A percentile compares a stretch with the other conserved stretches of the same genome.
These are phyloP conservation scores for Cryptotis parvus DNA, from an alignment of 2,113 vertebrate genomes.

Conservation along the genomic window DNA sequence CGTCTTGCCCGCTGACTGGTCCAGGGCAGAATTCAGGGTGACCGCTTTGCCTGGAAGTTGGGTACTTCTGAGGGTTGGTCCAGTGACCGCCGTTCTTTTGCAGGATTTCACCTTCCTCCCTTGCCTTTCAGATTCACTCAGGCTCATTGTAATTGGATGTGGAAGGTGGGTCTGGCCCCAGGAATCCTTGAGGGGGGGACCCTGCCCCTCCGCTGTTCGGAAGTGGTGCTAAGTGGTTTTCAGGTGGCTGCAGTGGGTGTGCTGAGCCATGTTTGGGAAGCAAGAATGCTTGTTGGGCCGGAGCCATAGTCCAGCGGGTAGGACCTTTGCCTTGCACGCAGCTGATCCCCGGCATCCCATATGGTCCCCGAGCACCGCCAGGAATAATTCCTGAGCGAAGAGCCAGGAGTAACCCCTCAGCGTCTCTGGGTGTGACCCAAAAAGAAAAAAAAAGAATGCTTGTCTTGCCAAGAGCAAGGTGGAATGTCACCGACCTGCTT, in stretches of 20 bases:
- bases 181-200: not conserved
- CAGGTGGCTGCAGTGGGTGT: not conserved
- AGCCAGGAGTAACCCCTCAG: too few relatives aligned
- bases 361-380: too few relatives aligned
- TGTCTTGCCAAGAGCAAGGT: constrained; percentile 66
- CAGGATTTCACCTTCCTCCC: not conserved
- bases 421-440: too few relatives aligned
- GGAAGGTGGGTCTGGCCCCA: not conserved
- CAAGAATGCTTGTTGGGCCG: constrained; percentile 24
- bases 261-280: constrained; percentile 67
- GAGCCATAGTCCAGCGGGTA: too few relatives aligned
- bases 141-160: not conserved
- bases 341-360: too few relatives aligned
- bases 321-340: too few relatives aligned
- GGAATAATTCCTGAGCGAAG: too few relatives aligned
- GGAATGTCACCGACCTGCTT: constrained; percentile 68
- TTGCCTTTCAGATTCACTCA: not conserved
- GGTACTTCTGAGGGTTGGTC: constrained; percentile 12
- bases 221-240: not conserved
- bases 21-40: not conserved
- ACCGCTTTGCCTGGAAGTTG: not conserved
- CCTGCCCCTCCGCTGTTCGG: not conserved
- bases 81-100: not conserved
- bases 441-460: too few relatives aligned
- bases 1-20: too few relatives aligned